Evolutionary conservation across 2,113 vertebrate genomes (phyloP), one percentile per base, ranked within the genome.

Genomic region (Passer domesticus): DNA sequence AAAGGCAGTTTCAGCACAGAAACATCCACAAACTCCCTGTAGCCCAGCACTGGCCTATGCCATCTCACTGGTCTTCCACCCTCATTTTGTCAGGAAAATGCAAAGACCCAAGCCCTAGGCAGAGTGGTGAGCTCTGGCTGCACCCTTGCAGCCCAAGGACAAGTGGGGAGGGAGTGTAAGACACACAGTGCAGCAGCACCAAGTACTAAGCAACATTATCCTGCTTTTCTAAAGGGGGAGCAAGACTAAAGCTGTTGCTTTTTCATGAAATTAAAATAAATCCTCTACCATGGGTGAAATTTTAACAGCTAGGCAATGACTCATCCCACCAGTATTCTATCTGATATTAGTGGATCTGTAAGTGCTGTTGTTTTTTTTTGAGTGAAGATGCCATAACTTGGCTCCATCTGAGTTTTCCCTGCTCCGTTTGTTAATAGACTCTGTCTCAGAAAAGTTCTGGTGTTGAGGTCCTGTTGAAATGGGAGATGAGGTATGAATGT

Each of bases 351-450:
- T 35, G n/a, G 20, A 64, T 76, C 67, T 69, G 0, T 66, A 60
- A 67, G 28, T 7, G 18, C 72, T 67, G 15, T 41, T 0, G 0
- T 11, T 53, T 89, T 43, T 59, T 83, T 17, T 2, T 50, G 41
- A 86, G 43, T 23, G 33, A 78, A n/a, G 43, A 69, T 44, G 37
- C 46, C 17, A 8, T 66, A 47, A 53, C 69, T 58, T 67, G 49
- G 46, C 47, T 58, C 20, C 31, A 44, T 63, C 17, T 72, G 63
- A 70, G n/a, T 86, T 63, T 87, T 73, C 14, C 19, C 68, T n/a
- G 15, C 66, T 44, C 4, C 30, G 6, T 74, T 88, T 83, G 30
- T 86, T 67, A 70, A 25, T 55, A 50, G 72, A 70, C 24, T 25
- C 28, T 73, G 41, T 69, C 50, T 85, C 47, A 37, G 66, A 49